These are phyloP conservation scores for Abrostola triplasia DNA, from an alignment of 2,888 invertebrate genomes.

Conservation along the genomic window DNA sequence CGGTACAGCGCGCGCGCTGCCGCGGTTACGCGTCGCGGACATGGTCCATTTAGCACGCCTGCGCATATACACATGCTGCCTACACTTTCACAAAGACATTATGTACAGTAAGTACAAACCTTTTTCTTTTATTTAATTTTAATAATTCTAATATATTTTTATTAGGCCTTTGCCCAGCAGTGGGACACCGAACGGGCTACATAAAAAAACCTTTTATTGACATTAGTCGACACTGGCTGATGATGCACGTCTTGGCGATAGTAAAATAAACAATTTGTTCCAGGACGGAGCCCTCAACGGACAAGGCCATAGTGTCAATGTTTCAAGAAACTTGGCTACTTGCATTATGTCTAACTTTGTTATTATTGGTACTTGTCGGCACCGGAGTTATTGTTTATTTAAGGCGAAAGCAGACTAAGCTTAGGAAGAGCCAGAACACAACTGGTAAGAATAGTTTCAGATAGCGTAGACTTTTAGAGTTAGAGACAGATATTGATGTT, in stretches of 20 bases:
- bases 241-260: slow-evolving; percentile 9
- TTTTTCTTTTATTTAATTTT: too few species aligned
- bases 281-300: slow-evolving; percentile 85
- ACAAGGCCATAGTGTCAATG: slow-evolving; percentile 83
- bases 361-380: slow-evolving; percentile 78
- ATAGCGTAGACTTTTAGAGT: slow-evolving; percentile 14
- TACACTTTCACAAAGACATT: slow-evolving; percentile 81
- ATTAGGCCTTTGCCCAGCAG: too few species aligned
- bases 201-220: too few species aligned
- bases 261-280: slow-evolving; percentile 64
- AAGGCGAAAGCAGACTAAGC: slow-evolving; percentile 77
- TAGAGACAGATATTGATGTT: background rate
- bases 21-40: slow-evolving; percentile 95
- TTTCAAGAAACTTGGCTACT: slow-evolving; percentile 86
- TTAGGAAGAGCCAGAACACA: slow-evolving; percentile 79
- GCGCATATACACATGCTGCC: slow-evolving; percentile 92
- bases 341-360: slow-evolving; percentile 79
- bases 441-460: slow-evolving; percentile 67
- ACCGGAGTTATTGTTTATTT: slow-evolving; percentile 79
- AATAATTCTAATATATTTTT: too few species aligned
- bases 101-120: slow-evolving; percentile 83
- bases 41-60: slow-evolving; percentile 95
- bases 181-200: too few species aligned
- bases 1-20: slow-evolving; percentile 96
- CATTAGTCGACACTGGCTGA: slow-evolving; percentile 8